Evolutionary conservation across 1,140 invertebrate species (phyloP).

Genomic region (Caerostris extrusa): DNA sequence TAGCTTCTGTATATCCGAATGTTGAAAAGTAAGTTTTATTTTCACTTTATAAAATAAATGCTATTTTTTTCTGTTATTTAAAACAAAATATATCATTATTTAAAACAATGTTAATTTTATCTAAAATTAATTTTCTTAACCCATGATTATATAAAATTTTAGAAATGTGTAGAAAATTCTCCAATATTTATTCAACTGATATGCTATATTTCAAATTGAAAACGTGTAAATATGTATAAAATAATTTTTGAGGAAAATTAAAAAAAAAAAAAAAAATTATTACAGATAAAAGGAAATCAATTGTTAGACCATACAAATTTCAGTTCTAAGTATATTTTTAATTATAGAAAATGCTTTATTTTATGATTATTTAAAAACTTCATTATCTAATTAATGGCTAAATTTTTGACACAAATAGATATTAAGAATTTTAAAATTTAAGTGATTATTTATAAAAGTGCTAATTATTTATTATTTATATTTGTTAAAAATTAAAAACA

Average conservation of each 20-base stretch:
- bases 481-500: neutral
- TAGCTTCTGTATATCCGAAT: conserved; percentile 89
- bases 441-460: no score
- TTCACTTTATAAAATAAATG: neutral
- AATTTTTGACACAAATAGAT: no score
- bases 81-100: neutral
- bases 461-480: neutral
- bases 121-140: neutral
- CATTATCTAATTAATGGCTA: no score
- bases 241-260: no score
- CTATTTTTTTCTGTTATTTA: neutral
- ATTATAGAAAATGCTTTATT: no score
- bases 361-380: no score
- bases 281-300: no score
- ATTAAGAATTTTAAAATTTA: no score
- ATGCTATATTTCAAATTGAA: neutral
- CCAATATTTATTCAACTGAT: neutral
- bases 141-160: neutral
- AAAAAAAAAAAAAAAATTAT: no score
- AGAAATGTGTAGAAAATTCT: neutral
- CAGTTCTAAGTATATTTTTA: no score
- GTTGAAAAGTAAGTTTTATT: conserved; percentile 87
- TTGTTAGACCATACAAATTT: no score
- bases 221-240: no score
- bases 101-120: neutral